Conservation (phyloP, 2,113 vertebrate species). For the Colossoma macropomum region DNA sequence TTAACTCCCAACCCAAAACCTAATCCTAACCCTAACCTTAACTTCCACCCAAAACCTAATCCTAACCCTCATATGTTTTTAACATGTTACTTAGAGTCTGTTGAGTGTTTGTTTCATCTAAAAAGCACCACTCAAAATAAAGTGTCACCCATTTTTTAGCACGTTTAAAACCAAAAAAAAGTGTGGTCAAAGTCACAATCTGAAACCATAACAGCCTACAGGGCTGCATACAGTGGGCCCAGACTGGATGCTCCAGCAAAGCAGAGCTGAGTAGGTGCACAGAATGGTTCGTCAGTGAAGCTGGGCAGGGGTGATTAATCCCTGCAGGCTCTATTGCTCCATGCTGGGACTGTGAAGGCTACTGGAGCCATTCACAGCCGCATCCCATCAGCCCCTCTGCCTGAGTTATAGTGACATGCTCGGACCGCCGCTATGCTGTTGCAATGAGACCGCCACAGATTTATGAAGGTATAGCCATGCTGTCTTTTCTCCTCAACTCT, state of each 20-base stretch:
- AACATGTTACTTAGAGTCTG: no score
- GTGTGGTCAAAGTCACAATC: neutral
- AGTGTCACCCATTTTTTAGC: no score
- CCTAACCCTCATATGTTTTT: no score
- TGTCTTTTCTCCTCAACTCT: conserved; percentile 60
- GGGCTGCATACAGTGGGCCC: neutral
- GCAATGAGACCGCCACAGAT: conserved; percentile 67
- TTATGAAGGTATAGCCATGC: conserved; percentile 64
- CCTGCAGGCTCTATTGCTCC: conserved; percentile 47
- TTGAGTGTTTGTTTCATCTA: no score
- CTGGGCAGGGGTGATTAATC: conserved; percentile 63
- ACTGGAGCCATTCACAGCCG: conserved; percentile 70
- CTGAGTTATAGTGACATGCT: conserved; percentile 71
- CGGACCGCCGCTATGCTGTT: conserved; percentile 67
- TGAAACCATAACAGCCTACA: neutral
- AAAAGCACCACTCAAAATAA: no score
- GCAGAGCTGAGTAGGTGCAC: neutral
- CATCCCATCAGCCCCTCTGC: conserved; percentile 68
- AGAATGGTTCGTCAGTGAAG: conserved; percentile 3
- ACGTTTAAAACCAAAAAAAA: neutral
- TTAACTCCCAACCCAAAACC: no score
- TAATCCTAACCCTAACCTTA: no score
- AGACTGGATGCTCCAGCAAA: neutral
- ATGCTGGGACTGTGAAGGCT: conserved; percentile 69
- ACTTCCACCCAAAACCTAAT: no score